Percentiles rank a stretch among this genome's conserved stretches.
These are phyloP conservation scores for Drosophila aldrichi DNA, from an alignment of 2,888 invertebrate species.

Conservation along the genomic window DNA sequence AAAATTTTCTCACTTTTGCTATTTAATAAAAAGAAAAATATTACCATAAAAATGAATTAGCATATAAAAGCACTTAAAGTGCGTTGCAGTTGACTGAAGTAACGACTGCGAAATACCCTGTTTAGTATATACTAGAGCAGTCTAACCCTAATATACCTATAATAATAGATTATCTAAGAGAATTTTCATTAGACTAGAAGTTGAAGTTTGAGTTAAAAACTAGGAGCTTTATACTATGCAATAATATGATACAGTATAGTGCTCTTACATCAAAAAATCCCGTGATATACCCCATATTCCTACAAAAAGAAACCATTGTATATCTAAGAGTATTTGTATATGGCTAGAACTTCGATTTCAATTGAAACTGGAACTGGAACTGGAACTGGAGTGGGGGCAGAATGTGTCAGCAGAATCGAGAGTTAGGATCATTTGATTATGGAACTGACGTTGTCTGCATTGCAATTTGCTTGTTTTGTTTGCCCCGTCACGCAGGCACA, in stretches of 20 bases:
- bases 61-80: conserved; percentile 16
- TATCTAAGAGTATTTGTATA: conserved; percentile 6
- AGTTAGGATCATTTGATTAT: conserved; percentile 19
- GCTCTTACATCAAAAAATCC: too few species aligned
- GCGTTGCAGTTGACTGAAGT: background rate
- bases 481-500: conserved; percentile 40
- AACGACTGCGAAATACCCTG: conserved; percentile 11
- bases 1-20: conserved; percentile 5
- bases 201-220: too few species aligned
- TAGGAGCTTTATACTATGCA: too few species aligned
- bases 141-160: too few species aligned
- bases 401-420: conserved; percentile 36
- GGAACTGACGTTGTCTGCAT: conserved; percentile 26
- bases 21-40: conserved; percentile 1
- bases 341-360: conserved; percentile 15
- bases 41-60: conserved; percentile 4
- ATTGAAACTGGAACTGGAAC: background rate
- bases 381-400: background rate
- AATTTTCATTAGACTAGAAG: too few species aligned
- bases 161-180: too few species aligned
- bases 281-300: background rate
- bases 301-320: background rate
- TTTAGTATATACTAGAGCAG: too few species aligned
- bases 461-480: conserved; percentile 55
- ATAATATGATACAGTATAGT: too few species aligned